phyloP scores from a whole-genome alignment of 2,888 invertebrate genomes.

The Anthophora plumipes region DNA sequence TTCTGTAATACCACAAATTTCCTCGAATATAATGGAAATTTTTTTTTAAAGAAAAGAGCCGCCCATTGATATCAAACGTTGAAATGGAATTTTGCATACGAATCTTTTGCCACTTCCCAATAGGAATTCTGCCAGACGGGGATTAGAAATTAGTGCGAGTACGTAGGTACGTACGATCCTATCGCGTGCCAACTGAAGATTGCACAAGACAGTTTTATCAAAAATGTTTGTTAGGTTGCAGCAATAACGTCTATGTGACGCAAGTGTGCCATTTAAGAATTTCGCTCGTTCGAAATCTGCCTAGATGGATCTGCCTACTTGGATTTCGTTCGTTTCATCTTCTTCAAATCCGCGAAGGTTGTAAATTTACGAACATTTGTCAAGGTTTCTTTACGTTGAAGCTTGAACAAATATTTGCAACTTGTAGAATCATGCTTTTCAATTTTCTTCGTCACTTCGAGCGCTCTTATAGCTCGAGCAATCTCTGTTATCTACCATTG shows the following conservation, averaged over 20 bases:
- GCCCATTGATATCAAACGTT: not conserved
- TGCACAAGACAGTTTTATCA: not conserved
- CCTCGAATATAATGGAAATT: no score
- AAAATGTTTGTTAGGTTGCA: not conserved
- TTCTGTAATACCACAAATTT: no score
- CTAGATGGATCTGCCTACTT: not conserved
- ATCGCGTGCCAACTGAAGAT: not conserved
- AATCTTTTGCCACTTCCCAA: not conserved
- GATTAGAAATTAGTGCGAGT: not conserved
- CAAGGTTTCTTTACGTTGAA: constrained; percentile 4
- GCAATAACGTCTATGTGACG: not conserved
- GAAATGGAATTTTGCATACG: not conserved
- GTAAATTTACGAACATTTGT: constrained; percentile 28
- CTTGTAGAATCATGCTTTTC: not conserved
- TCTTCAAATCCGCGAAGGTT: constrained; percentile 1
- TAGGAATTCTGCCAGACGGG: not conserved
- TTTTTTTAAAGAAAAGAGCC: no score
- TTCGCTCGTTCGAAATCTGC: not conserved
- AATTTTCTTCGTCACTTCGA: constrained; percentile 38
- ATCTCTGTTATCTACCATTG: constrained; percentile 29
- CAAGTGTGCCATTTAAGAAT: not conserved
- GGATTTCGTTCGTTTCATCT: not conserved
- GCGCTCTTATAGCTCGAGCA: constrained; percentile 7
- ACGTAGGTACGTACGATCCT: not conserved
- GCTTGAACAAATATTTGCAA: constrained; percentile 24